These are phyloP conservation scores for Candoia aspera DNA, from an alignment of 2,113 vertebrate species.

Conservation along the genomic window DNA sequence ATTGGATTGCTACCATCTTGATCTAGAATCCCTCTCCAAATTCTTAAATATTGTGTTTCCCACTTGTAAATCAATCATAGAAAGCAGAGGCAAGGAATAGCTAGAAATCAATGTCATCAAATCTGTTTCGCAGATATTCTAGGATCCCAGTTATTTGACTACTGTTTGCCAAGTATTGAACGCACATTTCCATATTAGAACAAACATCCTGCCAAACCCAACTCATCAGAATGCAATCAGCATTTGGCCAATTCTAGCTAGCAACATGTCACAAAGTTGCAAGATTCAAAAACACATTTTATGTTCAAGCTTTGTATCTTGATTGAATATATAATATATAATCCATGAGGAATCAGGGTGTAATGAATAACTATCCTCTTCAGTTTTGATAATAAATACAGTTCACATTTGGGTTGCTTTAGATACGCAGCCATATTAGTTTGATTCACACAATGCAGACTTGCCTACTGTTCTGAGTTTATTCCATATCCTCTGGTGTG, in stretches of 20 bases:
- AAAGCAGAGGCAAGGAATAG: background rate
- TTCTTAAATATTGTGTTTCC: background rate
- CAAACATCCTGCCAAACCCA: background rate
- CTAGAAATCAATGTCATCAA: background rate
- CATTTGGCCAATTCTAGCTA: background rate
- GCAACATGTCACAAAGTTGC: background rate
- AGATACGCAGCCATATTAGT: background rate
- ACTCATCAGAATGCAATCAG: background rate
- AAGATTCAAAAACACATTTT: background rate
- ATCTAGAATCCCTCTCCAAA: background rate
- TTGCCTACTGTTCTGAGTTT: too few species aligned
- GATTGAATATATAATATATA: background rate
- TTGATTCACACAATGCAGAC: background rate
- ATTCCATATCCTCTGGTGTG: background rate
- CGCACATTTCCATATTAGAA: background rate
- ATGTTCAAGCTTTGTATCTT: background rate
- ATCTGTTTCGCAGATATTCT: background rate
- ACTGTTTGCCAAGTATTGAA: background rate
- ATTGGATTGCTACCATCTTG: background rate
- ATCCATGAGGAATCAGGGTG: background rate
- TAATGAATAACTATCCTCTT: background rate
- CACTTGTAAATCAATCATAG: background rate
- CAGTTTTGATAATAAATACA: background rate
- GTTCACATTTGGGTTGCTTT: background rate
- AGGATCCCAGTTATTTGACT: background rate